These are phyloP conservation scores for Volucella inanis DNA, from an alignment of 2,888 invertebrate species.

Conservation along the genomic window DNA sequence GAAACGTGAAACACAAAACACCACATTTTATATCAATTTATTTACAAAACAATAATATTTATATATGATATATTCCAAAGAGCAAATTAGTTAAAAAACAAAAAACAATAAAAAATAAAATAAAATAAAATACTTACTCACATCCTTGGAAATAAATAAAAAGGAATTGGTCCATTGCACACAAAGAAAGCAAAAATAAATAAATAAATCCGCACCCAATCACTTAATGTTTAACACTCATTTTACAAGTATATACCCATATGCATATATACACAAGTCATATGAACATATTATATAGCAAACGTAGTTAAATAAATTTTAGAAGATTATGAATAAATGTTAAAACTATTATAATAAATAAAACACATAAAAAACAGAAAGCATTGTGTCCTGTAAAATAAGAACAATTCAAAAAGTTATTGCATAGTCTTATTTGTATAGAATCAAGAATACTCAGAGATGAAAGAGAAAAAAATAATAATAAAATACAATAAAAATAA, in stretches of 20 bases:
- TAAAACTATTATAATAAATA: slow-evolving; percentile 69
- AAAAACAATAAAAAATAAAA: not conserved
- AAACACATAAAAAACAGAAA: slow-evolving; percentile 36
- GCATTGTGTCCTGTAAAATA: slow-evolving; percentile 51
- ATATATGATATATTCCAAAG: slow-evolving; percentile 14
- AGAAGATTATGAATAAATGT: slow-evolving; percentile 72
- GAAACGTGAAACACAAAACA: slow-evolving; percentile 59
- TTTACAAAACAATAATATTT: slow-evolving; percentile 19
- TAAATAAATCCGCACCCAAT: slow-evolving; percentile 38
- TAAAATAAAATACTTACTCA: not conserved
- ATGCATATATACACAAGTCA: slow-evolving; percentile 23
- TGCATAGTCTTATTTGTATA: slow-evolving; percentile 55
- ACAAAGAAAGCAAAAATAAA: slow-evolving; percentile 31
- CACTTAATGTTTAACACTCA: slow-evolving; percentile 26
- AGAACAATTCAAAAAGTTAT: slow-evolving; percentile 42
- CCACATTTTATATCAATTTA: slow-evolving; percentile 70
- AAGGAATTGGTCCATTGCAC: slow-evolving; percentile 66
- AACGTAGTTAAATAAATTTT: slow-evolving; percentile 70
- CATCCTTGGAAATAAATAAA: slow-evolving; percentile 37
- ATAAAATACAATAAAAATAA: slow-evolving; percentile 45
- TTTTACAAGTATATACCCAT: slow-evolving; percentile 31
- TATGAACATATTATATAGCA: slow-evolving; percentile 24
- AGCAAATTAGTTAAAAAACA: not conserved
- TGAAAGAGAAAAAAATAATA: slow-evolving; percentile 27
- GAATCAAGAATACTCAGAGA: slow-evolving; percentile 34